These are phyloP conservation scores for Augochlorella aurata DNA, from an alignment of 2,888 invertebrate species.

Conservation along the genomic window DNA sequence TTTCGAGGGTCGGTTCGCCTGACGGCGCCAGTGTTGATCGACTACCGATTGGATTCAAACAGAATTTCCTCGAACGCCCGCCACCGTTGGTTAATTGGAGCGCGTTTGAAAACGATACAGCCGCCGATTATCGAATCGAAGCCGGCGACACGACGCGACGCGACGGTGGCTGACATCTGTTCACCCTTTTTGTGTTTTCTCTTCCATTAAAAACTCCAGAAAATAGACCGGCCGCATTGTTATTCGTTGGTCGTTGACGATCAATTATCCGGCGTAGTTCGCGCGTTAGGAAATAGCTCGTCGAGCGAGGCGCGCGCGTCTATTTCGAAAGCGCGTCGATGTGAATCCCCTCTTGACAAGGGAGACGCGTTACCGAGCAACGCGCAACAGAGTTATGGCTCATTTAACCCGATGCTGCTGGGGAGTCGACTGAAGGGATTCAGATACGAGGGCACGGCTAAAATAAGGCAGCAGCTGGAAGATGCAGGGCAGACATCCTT, in stretches of 20 bases:
- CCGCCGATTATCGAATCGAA: neutral
- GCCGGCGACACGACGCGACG: neutral
- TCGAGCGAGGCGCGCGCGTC: constrained; percentile 37
- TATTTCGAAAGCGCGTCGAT: constrained; percentile 59
- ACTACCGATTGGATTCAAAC: constrained; percentile 20
- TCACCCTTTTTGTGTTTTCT: neutral
- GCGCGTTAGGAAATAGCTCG: constrained; percentile 28
- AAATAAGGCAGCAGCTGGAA: constrained; percentile 41
- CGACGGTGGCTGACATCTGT: neutral
- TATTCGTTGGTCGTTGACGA: neutral
- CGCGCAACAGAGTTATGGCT: constrained; percentile 54
- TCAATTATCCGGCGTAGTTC: constrained; percentile 22
- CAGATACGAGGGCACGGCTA: constrained; percentile 36
- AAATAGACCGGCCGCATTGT: neutral
- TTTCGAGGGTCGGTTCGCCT: constrained; percentile 21
- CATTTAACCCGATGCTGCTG: constrained; percentile 44
- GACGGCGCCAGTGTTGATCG: constrained; percentile 17
- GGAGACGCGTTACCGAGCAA: constrained; percentile 52
- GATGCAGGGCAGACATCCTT: constrained; percentile 8
- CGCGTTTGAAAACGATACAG: constrained; percentile 24
- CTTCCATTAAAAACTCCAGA: neutral
- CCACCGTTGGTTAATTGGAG: constrained; percentile 18
- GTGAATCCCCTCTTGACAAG: constrained; percentile 50
- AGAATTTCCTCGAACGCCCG: constrained; percentile 14
- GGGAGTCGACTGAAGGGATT: constrained; percentile 35